phyloP scores from a whole-genome alignment of 2,797 vertebrate species.

The Sebastiscus albofasciatus region DNA sequence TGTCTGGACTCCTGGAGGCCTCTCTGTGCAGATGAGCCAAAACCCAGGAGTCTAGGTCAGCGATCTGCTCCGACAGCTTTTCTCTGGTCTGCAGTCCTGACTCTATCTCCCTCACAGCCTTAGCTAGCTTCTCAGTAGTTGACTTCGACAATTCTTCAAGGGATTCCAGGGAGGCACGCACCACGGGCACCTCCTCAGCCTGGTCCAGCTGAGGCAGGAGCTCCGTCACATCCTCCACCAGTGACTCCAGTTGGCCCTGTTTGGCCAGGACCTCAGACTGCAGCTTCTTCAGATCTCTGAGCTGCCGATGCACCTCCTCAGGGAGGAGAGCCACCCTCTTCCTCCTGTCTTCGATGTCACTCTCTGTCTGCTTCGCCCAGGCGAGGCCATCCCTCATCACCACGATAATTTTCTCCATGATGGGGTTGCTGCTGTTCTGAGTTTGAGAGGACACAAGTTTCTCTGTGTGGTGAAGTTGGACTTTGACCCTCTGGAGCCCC shows the following conservation, averaged over 20 bases:
- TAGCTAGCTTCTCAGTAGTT: conserved; percentile 81
- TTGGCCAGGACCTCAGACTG: conserved; percentile 83
- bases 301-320: conserved; percentile 86
- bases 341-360: conserved; percentile 74
- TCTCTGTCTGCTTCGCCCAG: conserved; percentile 86
- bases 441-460: conserved; percentile 69
- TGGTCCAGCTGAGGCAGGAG: conserved; percentile 77
- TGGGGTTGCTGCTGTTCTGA: conserved; percentile 69
- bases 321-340: conserved; percentile 86
- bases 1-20: conserved; percentile 56
- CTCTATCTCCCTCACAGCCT: conserved; percentile 85
- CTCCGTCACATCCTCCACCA: conserved; percentile 82
- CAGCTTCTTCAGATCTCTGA: conserved; percentile 84
- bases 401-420: conserved; percentile 79
- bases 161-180: conserved; percentile 78
- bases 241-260: conserved; percentile 78
- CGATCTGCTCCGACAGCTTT: conserved; percentile 84
- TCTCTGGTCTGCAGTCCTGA: conserved; percentile 87
- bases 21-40: conserved; percentile 73
- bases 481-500: conserved; percentile 79
- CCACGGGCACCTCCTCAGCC: conserved; percentile 68
- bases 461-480: conserved; percentile 72
- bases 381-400: conserved; percentile 84
- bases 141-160: conserved; percentile 84
- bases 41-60: conserved; percentile 85